Conservation (phyloP, 2,113 vertebrate genomes). For the Rhinolophus sinicus region DNA sequence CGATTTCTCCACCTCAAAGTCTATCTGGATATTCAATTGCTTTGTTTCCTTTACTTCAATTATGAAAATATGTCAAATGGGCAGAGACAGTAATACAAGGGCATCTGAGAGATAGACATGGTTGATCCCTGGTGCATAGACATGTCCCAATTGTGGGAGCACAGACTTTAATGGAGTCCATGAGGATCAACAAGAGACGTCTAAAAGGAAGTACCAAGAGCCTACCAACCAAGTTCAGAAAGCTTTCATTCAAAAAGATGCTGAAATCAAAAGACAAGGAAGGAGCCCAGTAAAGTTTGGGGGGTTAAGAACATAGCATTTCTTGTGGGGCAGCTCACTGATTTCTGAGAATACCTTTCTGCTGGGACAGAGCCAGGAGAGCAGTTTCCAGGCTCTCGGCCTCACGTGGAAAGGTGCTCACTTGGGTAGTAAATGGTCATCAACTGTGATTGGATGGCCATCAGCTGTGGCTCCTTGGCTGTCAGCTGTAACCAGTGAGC, state of each 20-base stretch:
- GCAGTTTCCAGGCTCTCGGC: too few species aligned
- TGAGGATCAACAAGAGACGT: neutral
- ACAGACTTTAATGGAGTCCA: neutral
- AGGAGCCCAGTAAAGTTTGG: neutral
- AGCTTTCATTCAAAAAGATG: neutral
- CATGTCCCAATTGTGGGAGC: neutral
- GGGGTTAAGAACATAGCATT: neutral
- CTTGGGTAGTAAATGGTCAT: too few species aligned
- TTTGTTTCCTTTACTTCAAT: neutral
- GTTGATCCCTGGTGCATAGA: neutral
- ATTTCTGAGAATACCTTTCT: neutral
- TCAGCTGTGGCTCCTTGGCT: too few species aligned
- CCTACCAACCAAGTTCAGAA: neutral
- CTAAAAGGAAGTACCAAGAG: neutral
- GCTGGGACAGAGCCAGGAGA: too few species aligned
- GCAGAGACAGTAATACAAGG: neutral
- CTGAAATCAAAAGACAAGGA: neutral
- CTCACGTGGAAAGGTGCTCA: too few species aligned
- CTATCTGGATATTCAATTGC: conserved; percentile 4
- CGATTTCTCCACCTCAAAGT: neutral
- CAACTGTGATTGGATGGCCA: too few species aligned
- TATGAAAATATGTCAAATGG: conserved; percentile 16
- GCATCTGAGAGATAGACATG: neutral
- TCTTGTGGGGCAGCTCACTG: neutral
- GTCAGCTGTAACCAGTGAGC: too few species aligned